Base-by-base conservation (phyloP, 2,113 vertebrate species). In the Cochlearius cochlearius region DNA sequence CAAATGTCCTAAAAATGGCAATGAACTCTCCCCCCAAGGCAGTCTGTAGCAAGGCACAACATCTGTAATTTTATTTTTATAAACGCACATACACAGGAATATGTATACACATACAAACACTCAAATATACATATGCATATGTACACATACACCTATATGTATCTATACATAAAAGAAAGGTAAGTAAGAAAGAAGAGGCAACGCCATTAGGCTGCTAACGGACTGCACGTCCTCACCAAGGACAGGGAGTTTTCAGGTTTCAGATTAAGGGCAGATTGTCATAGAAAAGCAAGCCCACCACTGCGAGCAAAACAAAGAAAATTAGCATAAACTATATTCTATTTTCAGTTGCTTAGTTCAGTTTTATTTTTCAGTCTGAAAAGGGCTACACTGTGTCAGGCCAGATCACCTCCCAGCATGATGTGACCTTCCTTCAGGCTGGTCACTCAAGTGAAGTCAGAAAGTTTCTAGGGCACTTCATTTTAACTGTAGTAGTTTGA, bases 391-490 rank as follows among this genome's bases (percentile, higher is more conserved):
- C 8, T n/a, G 22, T 68, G 73, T 75, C 86, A 94, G 52, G 60
- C 39, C 55, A 94, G 72, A 88, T 94, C 69, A 82, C 68, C 38
- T 94, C 88, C 74, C 88, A 92, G 80, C 64, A 64, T 58, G 88
- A 91, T 69, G 58, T 96, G 97, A 96, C 94, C 86, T 97, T 94
- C 88, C 86, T 95, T 92, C 89, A 89, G 97, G 91, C 95, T 95
- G 86, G 92, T 75, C 73, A 76, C 80, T 94, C 91, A 95, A 96
- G 49, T 73, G 95, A 92, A 92, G 80, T 92, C 69, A 73, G 60
- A 36, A 94, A 92, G 68, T 89, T 96, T 94, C 79, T 95, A 86
- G 86, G 75, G 20, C 88, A 63, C 23, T 91, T 92, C 29, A 53
- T 78, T 81, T 91, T 52, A 80, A 68, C 76, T 59, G 29, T 26